A percentile compares a stretch with the other conserved stretches of the same genome.
phyloP scores from a whole-genome alignment of 1,140 invertebrate species.

The Charaxes varanes region DNA sequence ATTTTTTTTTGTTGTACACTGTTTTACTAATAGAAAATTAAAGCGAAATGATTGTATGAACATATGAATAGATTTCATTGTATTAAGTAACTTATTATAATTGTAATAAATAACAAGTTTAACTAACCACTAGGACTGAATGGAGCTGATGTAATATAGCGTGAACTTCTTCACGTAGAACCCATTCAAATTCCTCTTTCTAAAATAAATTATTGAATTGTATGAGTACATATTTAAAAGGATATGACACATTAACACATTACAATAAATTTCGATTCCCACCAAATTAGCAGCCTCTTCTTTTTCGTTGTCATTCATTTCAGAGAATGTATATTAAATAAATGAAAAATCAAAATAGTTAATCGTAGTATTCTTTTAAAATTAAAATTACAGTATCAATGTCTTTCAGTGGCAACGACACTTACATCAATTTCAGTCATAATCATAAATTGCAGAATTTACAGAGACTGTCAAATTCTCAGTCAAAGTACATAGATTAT shows the following conservation, averaged over 20 bases:
- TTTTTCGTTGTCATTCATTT: conserved; percentile 88
- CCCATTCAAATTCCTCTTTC: conserved; percentile 96
- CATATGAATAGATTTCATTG: conserved; percentile 6
- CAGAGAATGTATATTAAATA: too few species aligned
- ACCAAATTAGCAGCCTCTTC: conserved; percentile 90
- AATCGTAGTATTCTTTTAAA: too few species aligned
- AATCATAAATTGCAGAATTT: too few species aligned
- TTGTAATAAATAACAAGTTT: conserved; percentile 6
- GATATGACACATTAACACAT: conserved; percentile 22
- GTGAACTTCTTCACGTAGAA: conserved; percentile 91
- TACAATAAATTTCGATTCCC: conserved; percentile 66
- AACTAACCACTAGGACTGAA: conserved; percentile 86
- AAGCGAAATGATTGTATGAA: too few species aligned
- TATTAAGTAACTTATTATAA: conserved; percentile 3
- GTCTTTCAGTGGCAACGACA: too few species aligned
- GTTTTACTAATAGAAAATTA: too few species aligned
- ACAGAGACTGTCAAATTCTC: too few species aligned
- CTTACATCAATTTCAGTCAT: too few species aligned
- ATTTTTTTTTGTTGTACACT: too few species aligned
- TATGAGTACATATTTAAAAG: conserved; percentile 16
- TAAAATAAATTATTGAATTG: conserved; percentile 68
- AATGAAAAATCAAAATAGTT: too few species aligned
- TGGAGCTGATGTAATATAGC: conserved; percentile 89
- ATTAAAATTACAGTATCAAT: too few species aligned
- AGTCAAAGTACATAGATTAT: too few species aligned